phyloP scores from a whole-genome alignment of 2,888 invertebrate genomes.

The Microdon myrmicae region DNA sequence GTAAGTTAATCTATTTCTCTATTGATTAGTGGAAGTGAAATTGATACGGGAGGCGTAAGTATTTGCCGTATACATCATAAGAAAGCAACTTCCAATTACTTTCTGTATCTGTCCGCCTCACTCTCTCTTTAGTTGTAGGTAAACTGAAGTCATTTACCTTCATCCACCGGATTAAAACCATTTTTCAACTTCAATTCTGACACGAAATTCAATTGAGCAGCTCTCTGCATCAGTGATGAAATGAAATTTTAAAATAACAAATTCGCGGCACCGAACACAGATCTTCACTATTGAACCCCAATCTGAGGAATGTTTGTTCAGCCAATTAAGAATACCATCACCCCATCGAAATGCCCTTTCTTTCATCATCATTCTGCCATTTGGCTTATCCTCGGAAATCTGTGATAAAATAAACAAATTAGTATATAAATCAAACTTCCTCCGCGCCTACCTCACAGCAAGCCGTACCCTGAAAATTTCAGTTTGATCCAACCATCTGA shows the following conservation, averaged over 20 bases:
- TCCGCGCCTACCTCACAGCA: constrained; percentile 43
- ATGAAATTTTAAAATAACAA: too few relatives aligned
- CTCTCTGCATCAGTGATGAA: too few relatives aligned
- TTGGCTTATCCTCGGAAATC: constrained; percentile 41
- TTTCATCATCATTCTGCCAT: background rate
- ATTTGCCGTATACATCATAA: too few relatives aligned
- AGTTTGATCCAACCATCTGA: constrained; percentile 29
- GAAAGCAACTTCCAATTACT: too few relatives aligned
- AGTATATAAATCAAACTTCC: constrained; percentile 68
- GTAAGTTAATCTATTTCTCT: too few relatives aligned
- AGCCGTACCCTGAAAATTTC: constrained; percentile 20
- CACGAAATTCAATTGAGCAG: constrained; percentile 35
- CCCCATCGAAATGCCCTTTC: background rate
- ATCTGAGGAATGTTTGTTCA: constrained; percentile 47
- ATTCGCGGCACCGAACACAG: background rate
- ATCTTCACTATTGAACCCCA: background rate
- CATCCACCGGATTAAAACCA: constrained; percentile 14
- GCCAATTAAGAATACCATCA: constrained; percentile 43
- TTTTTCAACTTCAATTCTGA: constrained; percentile 43
- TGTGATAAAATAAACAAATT: constrained; percentile 63
- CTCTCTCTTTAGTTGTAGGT: too few relatives aligned
- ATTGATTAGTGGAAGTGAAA: too few relatives aligned
- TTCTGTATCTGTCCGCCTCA: too few relatives aligned
- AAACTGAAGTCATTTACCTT: too few relatives aligned
- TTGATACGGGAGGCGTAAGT: too few relatives aligned